Conservation (phyloP, 2,797 vertebrate genomes). For the Dryobates pubescens region DNA sequence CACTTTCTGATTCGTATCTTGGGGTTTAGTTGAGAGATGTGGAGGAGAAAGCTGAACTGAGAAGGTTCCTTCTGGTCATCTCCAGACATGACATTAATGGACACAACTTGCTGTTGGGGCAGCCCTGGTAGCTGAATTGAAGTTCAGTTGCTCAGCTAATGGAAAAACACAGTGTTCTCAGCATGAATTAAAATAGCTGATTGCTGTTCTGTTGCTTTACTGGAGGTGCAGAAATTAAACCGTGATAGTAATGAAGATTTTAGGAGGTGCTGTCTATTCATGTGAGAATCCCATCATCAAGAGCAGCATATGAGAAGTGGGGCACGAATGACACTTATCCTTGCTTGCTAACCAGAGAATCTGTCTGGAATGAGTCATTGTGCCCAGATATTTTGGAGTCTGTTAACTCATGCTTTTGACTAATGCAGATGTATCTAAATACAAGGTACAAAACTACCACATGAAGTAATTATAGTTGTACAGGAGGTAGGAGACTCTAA, state of each 20-base stretch:
- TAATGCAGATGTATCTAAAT: background rate
- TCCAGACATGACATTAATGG: background rate
- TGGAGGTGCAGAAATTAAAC: background rate
- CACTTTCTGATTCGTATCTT: background rate
- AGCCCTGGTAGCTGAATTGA: background rate
- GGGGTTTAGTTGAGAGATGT: background rate
- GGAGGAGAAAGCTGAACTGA: background rate
- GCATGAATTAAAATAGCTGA: background rate
- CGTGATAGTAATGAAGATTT: background rate
- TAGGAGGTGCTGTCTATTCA: background rate
- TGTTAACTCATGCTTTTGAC: background rate
- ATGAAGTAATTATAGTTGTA: background rate
- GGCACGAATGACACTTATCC: background rate
- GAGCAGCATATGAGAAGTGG: background rate
- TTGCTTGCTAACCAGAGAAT: background rate
- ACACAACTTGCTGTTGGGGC: background rate
- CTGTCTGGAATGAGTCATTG: background rate
- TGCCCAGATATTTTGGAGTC: background rate
- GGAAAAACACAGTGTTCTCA: background rate
- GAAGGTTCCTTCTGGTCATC: background rate
- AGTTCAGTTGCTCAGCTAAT: background rate
- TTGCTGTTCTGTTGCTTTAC: background rate
- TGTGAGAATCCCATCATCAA: background rate
- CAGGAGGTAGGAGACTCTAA: background rate
- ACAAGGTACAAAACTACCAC: background rate